Conservation (phyloP, 1,140 invertebrate species). For the Ips typographus region DNA sequence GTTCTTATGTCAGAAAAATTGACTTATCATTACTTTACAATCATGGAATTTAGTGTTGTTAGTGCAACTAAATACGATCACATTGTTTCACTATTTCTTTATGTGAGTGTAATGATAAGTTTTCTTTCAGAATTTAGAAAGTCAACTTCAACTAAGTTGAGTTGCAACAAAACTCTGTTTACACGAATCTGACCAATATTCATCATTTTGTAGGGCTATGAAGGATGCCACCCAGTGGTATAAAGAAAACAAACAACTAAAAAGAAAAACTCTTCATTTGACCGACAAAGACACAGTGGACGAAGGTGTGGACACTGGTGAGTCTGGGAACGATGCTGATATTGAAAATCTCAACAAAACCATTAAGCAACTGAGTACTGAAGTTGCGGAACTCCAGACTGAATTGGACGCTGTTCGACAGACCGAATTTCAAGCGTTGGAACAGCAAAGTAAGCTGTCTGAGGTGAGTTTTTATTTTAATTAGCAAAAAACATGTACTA, state of each 20-base stretch:
- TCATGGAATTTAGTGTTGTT: conserved; percentile 15
- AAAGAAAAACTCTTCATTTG: conserved; percentile 63
- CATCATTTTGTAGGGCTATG: conserved; percentile 54
- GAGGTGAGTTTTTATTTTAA: conserved; percentile 50
- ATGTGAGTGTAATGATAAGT: too few relatives aligned
- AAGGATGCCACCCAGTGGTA: conserved; percentile 68
- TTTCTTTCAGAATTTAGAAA: too few relatives aligned
- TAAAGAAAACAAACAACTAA: conserved; percentile 69
- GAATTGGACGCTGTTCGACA: conserved; percentile 64
- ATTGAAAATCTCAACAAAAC: conserved; percentile 68
- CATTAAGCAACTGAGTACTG: conserved; percentile 63
- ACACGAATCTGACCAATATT: too few relatives aligned
- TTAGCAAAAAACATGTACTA: not conserved
- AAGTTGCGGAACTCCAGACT: conserved; percentile 66
- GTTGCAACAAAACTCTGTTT: too few relatives aligned
- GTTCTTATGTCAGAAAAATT: not conserved
- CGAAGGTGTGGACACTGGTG: conserved; percentile 53
- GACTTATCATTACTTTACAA: not conserved
- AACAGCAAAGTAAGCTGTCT: conserved; percentile 57
- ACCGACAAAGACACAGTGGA: conserved; percentile 51
- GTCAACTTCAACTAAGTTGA: too few relatives aligned
- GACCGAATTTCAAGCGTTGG: conserved; percentile 71
- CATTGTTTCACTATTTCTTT: not conserved
- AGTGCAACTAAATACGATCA: not conserved
- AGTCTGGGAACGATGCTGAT: conserved; percentile 63